Conservation (phyloP, 2,888 invertebrate species). For the Masnerella sp. region DNA sequence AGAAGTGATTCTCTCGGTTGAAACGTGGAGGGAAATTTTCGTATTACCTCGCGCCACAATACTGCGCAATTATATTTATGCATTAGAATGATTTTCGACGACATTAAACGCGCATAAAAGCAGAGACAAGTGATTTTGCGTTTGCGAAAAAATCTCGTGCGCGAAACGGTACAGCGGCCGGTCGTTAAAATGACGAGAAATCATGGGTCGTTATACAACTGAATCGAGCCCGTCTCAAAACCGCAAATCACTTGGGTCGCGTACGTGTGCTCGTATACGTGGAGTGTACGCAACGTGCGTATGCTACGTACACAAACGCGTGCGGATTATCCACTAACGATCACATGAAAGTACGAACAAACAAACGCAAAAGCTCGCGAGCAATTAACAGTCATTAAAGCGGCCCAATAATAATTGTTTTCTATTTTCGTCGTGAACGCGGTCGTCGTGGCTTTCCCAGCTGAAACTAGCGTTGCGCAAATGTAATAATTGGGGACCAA, state of each 20-base stretch:
- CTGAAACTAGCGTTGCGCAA: slow-evolving; percentile 42
- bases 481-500: slow-evolving; percentile 39
- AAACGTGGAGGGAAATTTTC: not conserved
- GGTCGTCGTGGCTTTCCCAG: slow-evolving; percentile 36
- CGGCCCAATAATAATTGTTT: slow-evolving; percentile 52
- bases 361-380: slow-evolving; percentile 52
- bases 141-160: slow-evolving; percentile 42
- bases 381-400: slow-evolving; percentile 57
- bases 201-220: slow-evolving; percentile 55
- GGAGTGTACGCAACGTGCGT: slow-evolving; percentile 23
- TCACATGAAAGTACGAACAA: slow-evolving; percentile 48
- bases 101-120: slow-evolving; percentile 35
- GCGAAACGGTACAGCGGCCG: slow-evolving; percentile 9
- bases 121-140: slow-evolving; percentile 26
- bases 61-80: slow-evolving; percentile 11
- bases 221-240: slow-evolving; percentile 57
- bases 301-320: slow-evolving; percentile 18
- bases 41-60: too few relatives aligned
- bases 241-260: slow-evolving; percentile 58
- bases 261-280: slow-evolving; percentile 17
- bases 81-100: not conserved
- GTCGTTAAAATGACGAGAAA: slow-evolving; percentile 52
- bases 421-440: slow-evolving; percentile 39
- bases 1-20: too few relatives aligned
- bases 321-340: slow-evolving; percentile 51